A percentile compares a stretch with the other conserved stretches of the same genome.
These are phyloP conservation scores for Hippoglossus hippoglossus DNA, from an alignment of 2,797 vertebrate genomes.

Conservation along the genomic window DNA sequence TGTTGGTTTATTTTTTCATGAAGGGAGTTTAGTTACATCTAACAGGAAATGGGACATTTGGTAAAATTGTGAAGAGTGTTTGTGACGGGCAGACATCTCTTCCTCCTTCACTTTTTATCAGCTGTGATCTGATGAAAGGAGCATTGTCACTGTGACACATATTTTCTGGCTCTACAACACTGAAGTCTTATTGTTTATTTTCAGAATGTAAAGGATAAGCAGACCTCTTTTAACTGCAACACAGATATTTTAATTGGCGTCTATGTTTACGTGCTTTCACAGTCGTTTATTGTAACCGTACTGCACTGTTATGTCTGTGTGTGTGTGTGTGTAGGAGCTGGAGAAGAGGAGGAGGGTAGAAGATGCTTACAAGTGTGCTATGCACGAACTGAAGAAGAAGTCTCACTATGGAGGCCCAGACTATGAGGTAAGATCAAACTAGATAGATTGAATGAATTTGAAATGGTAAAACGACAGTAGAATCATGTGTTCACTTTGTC, in stretches of 20 bases:
- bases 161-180: neutral
- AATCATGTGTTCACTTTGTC: neutral
- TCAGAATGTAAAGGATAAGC: constrained; percentile 10
- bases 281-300: neutral
- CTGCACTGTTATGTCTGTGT: constrained; percentile 10
- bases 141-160: neutral
- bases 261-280: neutral
- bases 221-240: neutral
- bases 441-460: neutral
- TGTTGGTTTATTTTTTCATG: neutral
- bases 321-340: constrained; percentile 83
- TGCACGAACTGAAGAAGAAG: constrained; percentile 96
- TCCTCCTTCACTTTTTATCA: neutral
- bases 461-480: neutral
- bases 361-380: constrained; percentile 92
- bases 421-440: constrained; percentile 88
- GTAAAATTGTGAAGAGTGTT: constrained; percentile 48
- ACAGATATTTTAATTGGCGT: constrained; percentile 4
- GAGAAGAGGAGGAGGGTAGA: constrained; percentile 92
- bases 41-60: constrained; percentile 17
- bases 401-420: constrained; percentile 97
- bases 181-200: neutral
- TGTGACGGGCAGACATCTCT: neutral
- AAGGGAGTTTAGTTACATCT: constrained; percentile 22
- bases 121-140: constrained; percentile 2